Conservation (phyloP, 2,888 invertebrate species). For the Embidobia sp. region DNA sequence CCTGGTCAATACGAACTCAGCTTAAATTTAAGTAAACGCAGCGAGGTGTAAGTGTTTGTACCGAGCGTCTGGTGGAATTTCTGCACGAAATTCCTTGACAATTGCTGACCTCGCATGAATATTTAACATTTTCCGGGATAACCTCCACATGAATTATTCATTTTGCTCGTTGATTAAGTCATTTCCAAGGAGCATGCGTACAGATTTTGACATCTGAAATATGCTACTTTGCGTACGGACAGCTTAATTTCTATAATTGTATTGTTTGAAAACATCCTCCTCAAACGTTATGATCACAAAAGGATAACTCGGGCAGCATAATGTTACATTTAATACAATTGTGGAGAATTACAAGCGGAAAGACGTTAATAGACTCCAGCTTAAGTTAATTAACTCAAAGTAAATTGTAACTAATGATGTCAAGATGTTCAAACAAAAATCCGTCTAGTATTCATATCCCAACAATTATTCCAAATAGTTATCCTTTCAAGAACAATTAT, state of each 20-base stretch:
- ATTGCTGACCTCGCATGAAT: slow-evolving; percentile 46
- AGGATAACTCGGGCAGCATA: too few relatives aligned
- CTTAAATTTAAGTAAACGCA: slow-evolving; percentile 11
- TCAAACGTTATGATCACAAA: too few relatives aligned
- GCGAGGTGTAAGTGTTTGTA: slow-evolving; percentile 18
- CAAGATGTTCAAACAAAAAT: too few relatives aligned
- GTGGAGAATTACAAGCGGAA: too few relatives aligned
- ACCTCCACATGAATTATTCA: slow-evolving; percentile 57
- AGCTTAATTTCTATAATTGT: slow-evolving; percentile 28
- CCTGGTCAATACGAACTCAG: slow-evolving; percentile 21
- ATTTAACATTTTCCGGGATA: slow-evolving; percentile 49
- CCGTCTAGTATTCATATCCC: too few relatives aligned
- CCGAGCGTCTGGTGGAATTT: slow-evolving; percentile 21
- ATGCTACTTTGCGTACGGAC: slow-evolving; percentile 5
- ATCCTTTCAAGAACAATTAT: too few relatives aligned
- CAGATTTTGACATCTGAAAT: slow-evolving; percentile 11
- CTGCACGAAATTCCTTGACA: slow-evolving; percentile 41
- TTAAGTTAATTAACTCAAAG: too few relatives aligned
- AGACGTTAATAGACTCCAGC: too few relatives aligned
- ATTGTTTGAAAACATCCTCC: slow-evolving; percentile 1
- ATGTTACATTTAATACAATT: too few relatives aligned
- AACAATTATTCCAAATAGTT: too few relatives aligned
- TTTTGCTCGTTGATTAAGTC: slow-evolving; percentile 28
- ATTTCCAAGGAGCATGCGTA: slow-evolving; percentile 11
- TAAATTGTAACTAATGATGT: too few relatives aligned